These are phyloP conservation scores for Hyles lineata DNA, from an alignment of 2,888 invertebrate species.

Conservation along the genomic window DNA sequence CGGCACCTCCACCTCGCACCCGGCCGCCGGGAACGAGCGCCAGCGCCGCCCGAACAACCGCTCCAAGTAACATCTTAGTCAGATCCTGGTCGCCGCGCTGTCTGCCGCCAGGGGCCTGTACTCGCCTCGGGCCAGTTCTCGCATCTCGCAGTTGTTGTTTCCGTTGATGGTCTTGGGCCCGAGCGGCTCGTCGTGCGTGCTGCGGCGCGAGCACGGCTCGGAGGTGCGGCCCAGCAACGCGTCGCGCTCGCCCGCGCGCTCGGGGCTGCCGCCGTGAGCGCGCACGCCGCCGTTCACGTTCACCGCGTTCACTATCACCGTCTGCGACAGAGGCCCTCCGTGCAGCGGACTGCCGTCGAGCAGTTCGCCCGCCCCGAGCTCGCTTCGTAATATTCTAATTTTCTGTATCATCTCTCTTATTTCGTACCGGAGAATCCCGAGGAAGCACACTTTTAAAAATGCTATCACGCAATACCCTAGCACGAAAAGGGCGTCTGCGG, in stretches of 20 bases:
- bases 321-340: conserved; percentile 79
- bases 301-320: conserved; percentile 81
- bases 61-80: conserved; percentile 91
- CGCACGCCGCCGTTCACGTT: conserved; percentile 86
- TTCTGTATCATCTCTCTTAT: conserved; percentile 96
- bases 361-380: conserved; percentile 84
- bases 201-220: conserved; percentile 75
- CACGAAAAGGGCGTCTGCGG: conserved; percentile 92
- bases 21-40: conserved; percentile 79
- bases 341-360: conserved; percentile 77
- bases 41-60: conserved; percentile 87
- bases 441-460: conserved; percentile 94
- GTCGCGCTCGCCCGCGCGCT: conserved; percentile 85
- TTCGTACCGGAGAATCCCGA: conserved; percentile 93
- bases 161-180: conserved; percentile 88
- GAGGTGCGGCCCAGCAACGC: conserved; percentile 81
- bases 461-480: conserved; percentile 95
- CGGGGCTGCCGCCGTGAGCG: conserved; percentile 82
- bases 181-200: conserved; percentile 74
- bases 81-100: conserved; percentile 86
- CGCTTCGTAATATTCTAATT: conserved; percentile 91
- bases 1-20: conserved; percentile 70
- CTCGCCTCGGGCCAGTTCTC: conserved; percentile 86
- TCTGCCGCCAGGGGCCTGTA: conserved; percentile 82
- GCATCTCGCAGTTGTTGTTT: conserved; percentile 92